Conservation (phyloP, 1,140 invertebrate genomes). For the Cydia strobilella region DNA sequence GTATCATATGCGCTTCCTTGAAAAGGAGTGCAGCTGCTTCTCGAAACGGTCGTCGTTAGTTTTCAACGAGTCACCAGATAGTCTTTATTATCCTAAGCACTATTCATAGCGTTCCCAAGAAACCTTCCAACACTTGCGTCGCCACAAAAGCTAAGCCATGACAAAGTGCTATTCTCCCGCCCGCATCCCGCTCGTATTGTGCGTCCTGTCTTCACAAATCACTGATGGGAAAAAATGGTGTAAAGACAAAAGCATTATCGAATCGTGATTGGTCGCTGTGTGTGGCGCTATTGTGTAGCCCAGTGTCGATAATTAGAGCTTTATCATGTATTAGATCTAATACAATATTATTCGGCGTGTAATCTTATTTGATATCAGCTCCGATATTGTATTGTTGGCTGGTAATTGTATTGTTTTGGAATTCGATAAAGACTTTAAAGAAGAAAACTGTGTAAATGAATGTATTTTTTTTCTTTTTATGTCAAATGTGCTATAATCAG, state of each 20-base stretch:
- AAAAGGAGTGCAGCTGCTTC: not conserved
- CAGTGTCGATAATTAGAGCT: slow-evolving; percentile 56
- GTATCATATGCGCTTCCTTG: not conserved
- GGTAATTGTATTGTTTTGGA: slow-evolving; percentile 22
- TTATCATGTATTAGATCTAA: slow-evolving; percentile 53
- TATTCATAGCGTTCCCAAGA: slow-evolving; percentile 41
- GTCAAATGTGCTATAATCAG: no score
- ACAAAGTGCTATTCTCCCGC: slow-evolving; percentile 57
- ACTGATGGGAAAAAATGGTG: slow-evolving; percentile 53
- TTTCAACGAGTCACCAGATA: slow-evolving; percentile 19
- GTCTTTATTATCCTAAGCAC: slow-evolving; percentile 34
- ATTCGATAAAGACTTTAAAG: slow-evolving; percentile 7
- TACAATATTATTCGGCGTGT: slow-evolving; percentile 36
- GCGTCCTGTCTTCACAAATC: slow-evolving; percentile 70
- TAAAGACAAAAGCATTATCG: slow-evolving; percentile 60
- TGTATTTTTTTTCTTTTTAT: no score
- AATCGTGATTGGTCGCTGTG: slow-evolving; percentile 56
- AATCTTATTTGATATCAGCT: slow-evolving; percentile 20
- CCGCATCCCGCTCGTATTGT: slow-evolving; percentile 65
- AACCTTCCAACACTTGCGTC: slow-evolving; percentile 49
- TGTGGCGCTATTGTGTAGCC: slow-evolving; percentile 49
- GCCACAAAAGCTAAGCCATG: slow-evolving; percentile 55
- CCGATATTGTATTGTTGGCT: slow-evolving; percentile 15
- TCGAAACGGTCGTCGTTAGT: not conserved
- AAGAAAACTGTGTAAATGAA: not conserved